Evolutionary conservation across 2,113 vertebrate species (phyloP).

Genomic region (Lophius piscatorius): DNA sequence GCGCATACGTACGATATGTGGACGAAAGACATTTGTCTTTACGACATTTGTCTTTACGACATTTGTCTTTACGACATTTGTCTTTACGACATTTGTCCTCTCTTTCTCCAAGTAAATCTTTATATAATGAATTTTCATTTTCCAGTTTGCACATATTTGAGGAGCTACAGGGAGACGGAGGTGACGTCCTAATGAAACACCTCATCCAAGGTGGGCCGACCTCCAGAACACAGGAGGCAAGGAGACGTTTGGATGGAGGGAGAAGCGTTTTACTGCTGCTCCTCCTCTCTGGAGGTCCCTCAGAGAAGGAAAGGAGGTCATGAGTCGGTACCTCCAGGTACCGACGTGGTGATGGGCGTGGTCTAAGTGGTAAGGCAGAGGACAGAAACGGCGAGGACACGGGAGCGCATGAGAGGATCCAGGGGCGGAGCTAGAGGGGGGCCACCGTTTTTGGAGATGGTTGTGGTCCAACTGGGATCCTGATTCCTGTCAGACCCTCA

Average conservation of each 20-base stretch:
- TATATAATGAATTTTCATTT: too few relatives aligned
- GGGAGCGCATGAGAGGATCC: too few relatives aligned
- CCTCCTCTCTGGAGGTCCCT: slow-evolving; percentile 24
- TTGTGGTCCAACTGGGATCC: too few relatives aligned
- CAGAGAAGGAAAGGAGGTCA: slow-evolving; percentile 14
- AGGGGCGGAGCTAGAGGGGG: too few relatives aligned
- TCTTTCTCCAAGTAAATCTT: too few relatives aligned
- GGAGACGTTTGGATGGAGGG: slow-evolving; percentile 41
- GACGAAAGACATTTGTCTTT: too few relatives aligned
- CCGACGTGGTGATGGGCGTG: slow-evolving; percentile 37
- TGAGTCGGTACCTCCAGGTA: slow-evolving; percentile 40
- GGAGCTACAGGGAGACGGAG: slow-evolving; percentile 11
- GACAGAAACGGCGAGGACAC: slow-evolving; percentile 20
- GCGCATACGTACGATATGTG: too few relatives aligned
- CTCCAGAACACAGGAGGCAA: slow-evolving; percentile 9
- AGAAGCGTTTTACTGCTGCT: slow-evolving; percentile 28
- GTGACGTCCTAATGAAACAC: slow-evolving; percentile 11
- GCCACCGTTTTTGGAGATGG: too few relatives aligned
- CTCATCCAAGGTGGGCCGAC: slow-evolving; percentile 11
- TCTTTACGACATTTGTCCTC: too few relatives aligned
- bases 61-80: too few relatives aligned
- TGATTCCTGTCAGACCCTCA: too few relatives aligned
- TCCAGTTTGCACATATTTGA: slow-evolving; percentile 51
- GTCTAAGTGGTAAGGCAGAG: slow-evolving; percentile 41
- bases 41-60: too few relatives aligned